Conservation (phyloP, 2,113 vertebrate species). For the Dendrocopos noguchii region DNA sequence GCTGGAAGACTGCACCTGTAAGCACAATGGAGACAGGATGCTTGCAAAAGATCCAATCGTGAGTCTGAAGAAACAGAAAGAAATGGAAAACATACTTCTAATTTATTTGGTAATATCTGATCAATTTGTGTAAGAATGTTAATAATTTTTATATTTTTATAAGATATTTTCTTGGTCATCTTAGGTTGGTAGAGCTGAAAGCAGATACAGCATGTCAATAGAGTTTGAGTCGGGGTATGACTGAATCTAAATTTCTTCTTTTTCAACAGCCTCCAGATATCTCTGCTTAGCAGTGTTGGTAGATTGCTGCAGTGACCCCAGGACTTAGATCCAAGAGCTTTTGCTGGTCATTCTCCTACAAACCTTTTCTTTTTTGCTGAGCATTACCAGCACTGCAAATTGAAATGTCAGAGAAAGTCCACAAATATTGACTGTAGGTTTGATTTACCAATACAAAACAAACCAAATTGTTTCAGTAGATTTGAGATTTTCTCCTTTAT, state of each 20-base stretch:
- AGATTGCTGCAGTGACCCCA: neutral
- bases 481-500: neutral
- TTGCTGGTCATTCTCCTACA: neutral
- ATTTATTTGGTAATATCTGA: neutral
- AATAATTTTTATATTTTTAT: neutral
- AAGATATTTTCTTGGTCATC: neutral
- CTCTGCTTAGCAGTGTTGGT: neutral
- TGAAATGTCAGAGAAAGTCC: neutral
- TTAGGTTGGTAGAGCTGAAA: neutral
- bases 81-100: neutral
- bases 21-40: rapidly evolving
- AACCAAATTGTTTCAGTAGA: neutral
- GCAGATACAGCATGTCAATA: neutral
- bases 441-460: neutral
- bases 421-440: neutral
- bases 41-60: neutral
- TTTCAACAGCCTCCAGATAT: neutral
- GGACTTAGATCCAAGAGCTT: neutral
- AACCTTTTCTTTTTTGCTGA: neutral
- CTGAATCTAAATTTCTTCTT: neutral
- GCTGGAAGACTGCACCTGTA: neutral
- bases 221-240: neutral
- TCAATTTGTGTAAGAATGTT: neutral
- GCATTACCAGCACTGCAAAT: neutral
- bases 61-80: neutral